Base-by-base conservation (phyloP, 2,113 vertebrate species). In the Salvelinus fontinalis region DNA sequence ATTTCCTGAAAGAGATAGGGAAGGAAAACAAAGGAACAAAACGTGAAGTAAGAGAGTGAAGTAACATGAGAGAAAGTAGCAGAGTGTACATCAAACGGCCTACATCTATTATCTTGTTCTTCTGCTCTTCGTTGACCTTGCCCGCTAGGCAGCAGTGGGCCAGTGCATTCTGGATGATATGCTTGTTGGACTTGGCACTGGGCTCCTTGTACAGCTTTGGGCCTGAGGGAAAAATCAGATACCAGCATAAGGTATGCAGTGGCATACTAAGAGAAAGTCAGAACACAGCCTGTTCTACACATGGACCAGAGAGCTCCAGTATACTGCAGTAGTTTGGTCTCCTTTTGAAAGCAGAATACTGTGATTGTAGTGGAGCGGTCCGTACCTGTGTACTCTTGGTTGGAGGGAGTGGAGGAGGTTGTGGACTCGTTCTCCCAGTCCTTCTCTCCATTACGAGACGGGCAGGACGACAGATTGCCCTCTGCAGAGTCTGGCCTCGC, bases 201-300 rank as follows among this genome's bases (percentile, higher is more conserved):
- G 97, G 98, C 89, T 99, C 98, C 87, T 97, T 99, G 89, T 97
- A 99, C 68, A 99, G 94, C 92, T 99, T 99, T 86, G 98, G 98
- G 88, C 98, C 98, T 99, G 64, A 22, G 70, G 73, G 29, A 34
- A 78, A 71, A 71, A 27, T 59, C 26, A 70, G 8, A 89, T 27
- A 73, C 67, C 71, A 26, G 65, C 18, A 84, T 78, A 78, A 64
- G 74, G 73, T 71, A 67, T 54, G 16, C 13, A 54, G 13, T 54
- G 51, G 18, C 12, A 54, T 18, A 44, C 39, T 12, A 44, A 14
- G 14, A 54, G 13, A 54, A 4, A 18, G 12, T 54, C 51, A 54
- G 12, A 54, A 54, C 49, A 51, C 12, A 54, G 51, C 16, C 51
- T 54, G 51, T 18, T 18, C 51, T 54, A 54, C 44, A 57, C 14